Conservation (phyloP, 2,113 vertebrate genomes). For the Isurus oxyrinchus region DNA sequence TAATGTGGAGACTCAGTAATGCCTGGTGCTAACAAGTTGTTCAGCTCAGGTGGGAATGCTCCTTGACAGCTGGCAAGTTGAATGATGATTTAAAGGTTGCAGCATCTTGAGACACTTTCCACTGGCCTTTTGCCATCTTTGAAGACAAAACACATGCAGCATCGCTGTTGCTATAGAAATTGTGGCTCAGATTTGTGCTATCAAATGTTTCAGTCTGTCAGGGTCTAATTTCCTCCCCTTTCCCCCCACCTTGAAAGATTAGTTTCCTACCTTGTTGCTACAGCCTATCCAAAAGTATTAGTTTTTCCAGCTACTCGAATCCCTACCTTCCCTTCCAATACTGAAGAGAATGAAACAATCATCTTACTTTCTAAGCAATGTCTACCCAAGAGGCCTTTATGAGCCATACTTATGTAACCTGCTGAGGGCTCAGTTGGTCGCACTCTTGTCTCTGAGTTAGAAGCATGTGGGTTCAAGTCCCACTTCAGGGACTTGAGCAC, state of each 20-base stretch:
- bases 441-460: background rate
- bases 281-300: no score
- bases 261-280: background rate
- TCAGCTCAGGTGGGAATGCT: background rate
- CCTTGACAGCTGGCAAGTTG: constrained; percentile 23
- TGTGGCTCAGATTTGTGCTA: background rate
- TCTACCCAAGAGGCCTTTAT: background rate
- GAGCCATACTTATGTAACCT: background rate
- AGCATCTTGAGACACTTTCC: constrained; percentile 1
- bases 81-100: background rate
- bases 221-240: background rate
- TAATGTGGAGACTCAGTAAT: background rate
- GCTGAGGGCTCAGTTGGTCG: background rate
- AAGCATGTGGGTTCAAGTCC: background rate
- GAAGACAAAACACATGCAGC: constrained; percentile 7
- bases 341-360: background rate
- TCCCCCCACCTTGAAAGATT: background rate
- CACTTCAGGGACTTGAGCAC: background rate
- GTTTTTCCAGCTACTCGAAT: background rate
- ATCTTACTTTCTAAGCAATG: background rate
- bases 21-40: background rate
- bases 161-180: constrained; percentile 1
- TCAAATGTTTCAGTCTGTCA: constrained; percentile 17
- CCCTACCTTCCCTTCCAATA: background rate
- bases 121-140: background rate